Conservation (phyloP, 1,140 invertebrate genomes). For the Cydia fagiglandana region DNA sequence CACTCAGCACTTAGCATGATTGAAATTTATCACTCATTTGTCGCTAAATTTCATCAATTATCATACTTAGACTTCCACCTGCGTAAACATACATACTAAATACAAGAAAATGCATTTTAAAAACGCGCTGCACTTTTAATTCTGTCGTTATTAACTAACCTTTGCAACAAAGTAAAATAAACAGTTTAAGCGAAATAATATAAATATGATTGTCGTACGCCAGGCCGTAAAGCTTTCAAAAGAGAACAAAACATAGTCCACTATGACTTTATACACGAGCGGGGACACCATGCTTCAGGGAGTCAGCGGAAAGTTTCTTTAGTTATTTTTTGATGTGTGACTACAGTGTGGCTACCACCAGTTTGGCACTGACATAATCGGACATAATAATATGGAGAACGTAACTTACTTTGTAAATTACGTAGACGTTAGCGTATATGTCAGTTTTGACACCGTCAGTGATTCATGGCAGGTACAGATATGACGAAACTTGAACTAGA, state of each 20-base stretch:
- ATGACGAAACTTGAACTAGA: neutral
- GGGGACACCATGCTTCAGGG: constrained; percentile 34
- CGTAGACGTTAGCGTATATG: no score
- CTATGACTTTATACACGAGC: constrained; percentile 48
- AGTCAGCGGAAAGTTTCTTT: neutral
- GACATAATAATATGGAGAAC: no score
- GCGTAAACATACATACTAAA: neutral
- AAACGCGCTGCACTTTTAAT: neutral
- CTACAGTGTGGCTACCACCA: no score
- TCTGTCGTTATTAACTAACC: constrained; percentile 20
- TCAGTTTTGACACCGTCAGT: no score
- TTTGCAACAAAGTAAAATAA: constrained; percentile 29
- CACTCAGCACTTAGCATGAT: neutral
- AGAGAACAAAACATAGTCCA: constrained; percentile 48
- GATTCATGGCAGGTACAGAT: no score
- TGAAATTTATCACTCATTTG: neutral
- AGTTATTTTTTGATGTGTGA: neutral
- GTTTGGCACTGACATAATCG: no score
- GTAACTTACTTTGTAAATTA: no score
- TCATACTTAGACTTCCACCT: neutral
- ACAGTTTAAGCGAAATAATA: constrained; percentile 27
- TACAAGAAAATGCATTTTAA: neutral
- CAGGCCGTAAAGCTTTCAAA: constrained; percentile 44
- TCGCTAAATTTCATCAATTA: neutral
- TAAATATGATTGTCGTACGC: constrained; percentile 49